Conservation (phyloP, 64 coral and sea anemone genomes). For the Platygyra sinensis region DNA sequence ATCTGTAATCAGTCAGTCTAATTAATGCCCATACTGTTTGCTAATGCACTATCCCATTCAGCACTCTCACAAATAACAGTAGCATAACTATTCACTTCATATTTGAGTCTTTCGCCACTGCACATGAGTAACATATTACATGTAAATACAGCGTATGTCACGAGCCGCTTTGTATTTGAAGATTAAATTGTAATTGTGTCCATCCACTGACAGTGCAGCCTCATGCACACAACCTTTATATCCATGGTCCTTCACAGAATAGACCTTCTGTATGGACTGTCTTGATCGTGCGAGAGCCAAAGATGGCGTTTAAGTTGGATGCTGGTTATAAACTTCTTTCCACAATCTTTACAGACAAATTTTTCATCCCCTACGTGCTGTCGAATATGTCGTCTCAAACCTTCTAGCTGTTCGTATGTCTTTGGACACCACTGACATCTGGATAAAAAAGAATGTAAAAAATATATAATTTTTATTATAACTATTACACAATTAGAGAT, state of each 20-base stretch:
- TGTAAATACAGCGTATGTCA: too few relatives aligned
- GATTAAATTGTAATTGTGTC: too few relatives aligned
- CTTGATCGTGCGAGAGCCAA: slow-evolving; percentile 89
- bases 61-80: too few relatives aligned
- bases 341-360: slow-evolving; percentile 89
- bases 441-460: background rate
- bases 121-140: too few relatives aligned
- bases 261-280: slow-evolving; percentile 90
- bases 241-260: slow-evolving; percentile 50
- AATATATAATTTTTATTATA: too few relatives aligned
- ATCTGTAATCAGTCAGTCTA: background rate
- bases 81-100: too few relatives aligned
- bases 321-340: slow-evolving; percentile 89
- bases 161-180: too few relatives aligned
- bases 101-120: too few relatives aligned
- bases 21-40: too few relatives aligned
- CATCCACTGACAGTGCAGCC: too few relatives aligned
- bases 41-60: too few relatives aligned
- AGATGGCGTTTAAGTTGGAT: slow-evolving; percentile 93
- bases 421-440: slow-evolving; percentile 98
- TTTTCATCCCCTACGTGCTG: slow-evolving; percentile 94
- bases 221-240: background rate
- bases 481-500: too few relatives aligned
- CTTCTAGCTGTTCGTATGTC: slow-evolving; percentile 92
- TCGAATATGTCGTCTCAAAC: slow-evolving; percentile 86